Evolutionary conservation across 30 jellyfish, hydroid and myxozoan species (phyloP), one percentile per base, ranked within the genome.

Genomic region (Haliclystus octoradiatus): DNA sequence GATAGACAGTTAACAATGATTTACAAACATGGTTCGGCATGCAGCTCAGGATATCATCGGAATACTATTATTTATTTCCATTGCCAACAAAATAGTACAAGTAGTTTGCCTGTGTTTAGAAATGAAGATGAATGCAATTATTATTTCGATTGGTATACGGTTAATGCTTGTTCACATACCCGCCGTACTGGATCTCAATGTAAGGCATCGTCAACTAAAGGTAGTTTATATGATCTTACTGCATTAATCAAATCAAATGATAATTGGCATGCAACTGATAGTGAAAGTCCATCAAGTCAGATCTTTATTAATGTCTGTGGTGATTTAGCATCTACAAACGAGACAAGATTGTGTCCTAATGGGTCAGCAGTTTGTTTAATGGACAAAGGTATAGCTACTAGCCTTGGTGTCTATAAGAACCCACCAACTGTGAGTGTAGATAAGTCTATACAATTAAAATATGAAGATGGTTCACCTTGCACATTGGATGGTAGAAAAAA

Each of bases 121-220:
- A 73, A 67, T 24, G 91, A 83, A 47, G 82, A 69, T 33, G 52
- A 74, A 35, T 83, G 95, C 65, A 74, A 76, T 66, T 83, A 83
- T 67, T 83, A 66, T 68, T 72, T 83, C 34, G 84, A 83, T 40
- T 83, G 95, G 95, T 74, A 78, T 2, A 74, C 95, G 33, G 46
- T 66, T 15, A 28, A 67, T 7, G 95, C 75, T n/a, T 83, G 95
- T 29, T 80, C 75, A 14, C 28, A 74, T 25, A 70, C 90, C 2
- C 69, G 82, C 32, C 50, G 62, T 22, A 66, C 72, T 22, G 80
- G 76, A 47, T 49, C 63, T 22, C 77, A 67, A 28, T 83, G 95
- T 52, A 66, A 80, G 1, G 74, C 69, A 2, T 63, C 70, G 3
- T 68, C 82, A 0, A 30, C 46, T 26, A 57, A 40, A 22, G 71